These are phyloP conservation scores for Callithrix jacchus DNA, from an alignment of 2,113 vertebrate species.

Conservation along the genomic window DNA sequence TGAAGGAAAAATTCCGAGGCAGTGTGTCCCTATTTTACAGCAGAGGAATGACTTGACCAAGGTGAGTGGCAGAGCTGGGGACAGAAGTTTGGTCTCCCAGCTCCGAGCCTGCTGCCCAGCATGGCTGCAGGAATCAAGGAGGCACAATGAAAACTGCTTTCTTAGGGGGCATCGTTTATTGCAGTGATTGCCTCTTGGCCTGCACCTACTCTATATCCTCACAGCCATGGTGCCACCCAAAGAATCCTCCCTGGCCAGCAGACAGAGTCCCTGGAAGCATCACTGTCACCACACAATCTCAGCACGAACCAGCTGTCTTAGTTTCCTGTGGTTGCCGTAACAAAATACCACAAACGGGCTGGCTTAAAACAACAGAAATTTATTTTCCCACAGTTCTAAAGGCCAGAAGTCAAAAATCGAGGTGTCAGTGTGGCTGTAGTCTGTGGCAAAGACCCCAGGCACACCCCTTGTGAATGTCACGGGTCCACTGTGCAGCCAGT, in stretches of 20 bases:
- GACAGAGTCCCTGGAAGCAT: too few species aligned
- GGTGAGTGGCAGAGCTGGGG: not conserved
- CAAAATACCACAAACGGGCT: not conserved
- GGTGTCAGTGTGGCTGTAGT: accelerated
- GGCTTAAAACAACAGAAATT: not conserved
- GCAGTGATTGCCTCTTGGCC: not conserved
- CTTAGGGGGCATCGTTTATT: not conserved
- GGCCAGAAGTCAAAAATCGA: not conserved
- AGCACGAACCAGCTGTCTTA: not conserved
- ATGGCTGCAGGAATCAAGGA: too few species aligned
- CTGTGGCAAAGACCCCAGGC: not conserved
- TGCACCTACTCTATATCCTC: not conserved
- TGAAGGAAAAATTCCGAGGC: not conserved
- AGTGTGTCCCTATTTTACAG: not conserved
- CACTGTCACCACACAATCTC: accelerated
- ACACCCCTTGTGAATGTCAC: not conserved
- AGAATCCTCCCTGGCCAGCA: not conserved
- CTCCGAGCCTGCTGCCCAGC: not conserved
- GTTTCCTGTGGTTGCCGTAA: not conserved
- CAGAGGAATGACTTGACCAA: not conserved
- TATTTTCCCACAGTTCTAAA: not conserved
- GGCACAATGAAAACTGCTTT: not conserved
- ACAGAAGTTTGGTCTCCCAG: accelerated
- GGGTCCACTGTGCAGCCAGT: too few species aligned
- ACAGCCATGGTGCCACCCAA: not conserved